Conservation (phyloP, 2,113 vertebrate species). For the Periophthalmodon schlosseri region DNA sequence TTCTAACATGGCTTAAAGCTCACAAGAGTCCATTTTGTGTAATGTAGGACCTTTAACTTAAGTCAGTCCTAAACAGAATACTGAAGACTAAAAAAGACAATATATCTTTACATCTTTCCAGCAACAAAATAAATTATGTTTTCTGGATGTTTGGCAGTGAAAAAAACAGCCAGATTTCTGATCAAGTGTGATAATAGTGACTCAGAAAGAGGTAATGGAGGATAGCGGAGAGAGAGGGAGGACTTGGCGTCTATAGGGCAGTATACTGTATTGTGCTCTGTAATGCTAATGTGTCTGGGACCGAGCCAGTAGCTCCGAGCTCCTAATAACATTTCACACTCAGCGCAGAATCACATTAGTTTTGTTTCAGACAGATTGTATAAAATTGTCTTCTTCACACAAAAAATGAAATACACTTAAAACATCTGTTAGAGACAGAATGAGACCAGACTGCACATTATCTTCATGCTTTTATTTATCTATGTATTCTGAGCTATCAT, state of each 20-base stretch:
- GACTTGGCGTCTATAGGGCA: slow-evolving; percentile 22
- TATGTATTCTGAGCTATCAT: neutral
- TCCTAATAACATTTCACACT: slow-evolving; percentile 62
- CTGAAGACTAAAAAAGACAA: too few species aligned
- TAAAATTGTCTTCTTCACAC: slow-evolving; percentile 36
- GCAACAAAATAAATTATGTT: neutral
- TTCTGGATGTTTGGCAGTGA: slow-evolving; percentile 23
- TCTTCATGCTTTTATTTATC: neutral
- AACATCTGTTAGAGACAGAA: slow-evolving; percentile 12
- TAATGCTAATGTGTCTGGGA: slow-evolving; percentile 40
- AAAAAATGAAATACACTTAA: neutral
- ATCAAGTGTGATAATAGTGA: slow-evolving; percentile 17
- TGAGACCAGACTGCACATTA: neutral
- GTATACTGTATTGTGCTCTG: slow-evolving; percentile 12
- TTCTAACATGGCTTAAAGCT: too few species aligned
- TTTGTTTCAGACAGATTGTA: slow-evolving; percentile 44
- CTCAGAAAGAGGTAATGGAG: slow-evolving; percentile 36
- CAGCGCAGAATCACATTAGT: slow-evolving; percentile 52
- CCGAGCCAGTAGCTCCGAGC: slow-evolving; percentile 48
- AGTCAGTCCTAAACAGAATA: too few species aligned
- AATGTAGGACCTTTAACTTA: too few species aligned
- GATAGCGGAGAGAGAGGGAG: slow-evolving; percentile 20
- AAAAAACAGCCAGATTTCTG: slow-evolving; percentile 22
- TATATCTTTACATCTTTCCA: too few species aligned
- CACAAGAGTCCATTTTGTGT: too few species aligned